A percentile compares a stretch with the other conserved stretches of the same genome.
Conservation (phyloP, 2,113 vertebrate genomes). For the Gallinago paraguaiae region DNA sequence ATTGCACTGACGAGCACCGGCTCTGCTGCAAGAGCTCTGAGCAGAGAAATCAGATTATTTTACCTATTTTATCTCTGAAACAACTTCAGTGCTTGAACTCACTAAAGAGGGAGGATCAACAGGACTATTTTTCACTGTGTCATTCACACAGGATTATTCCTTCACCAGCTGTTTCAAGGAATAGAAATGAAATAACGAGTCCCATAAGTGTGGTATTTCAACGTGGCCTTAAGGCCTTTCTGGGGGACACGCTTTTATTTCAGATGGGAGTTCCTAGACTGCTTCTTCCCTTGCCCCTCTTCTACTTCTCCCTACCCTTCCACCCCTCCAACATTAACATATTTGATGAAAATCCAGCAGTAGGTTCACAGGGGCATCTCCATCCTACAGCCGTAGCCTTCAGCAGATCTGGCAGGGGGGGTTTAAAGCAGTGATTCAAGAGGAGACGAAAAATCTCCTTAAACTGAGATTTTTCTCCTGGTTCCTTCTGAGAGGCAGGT, state of each 20-base stretch:
- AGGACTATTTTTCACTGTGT: not conserved
- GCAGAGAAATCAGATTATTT: not conserved
- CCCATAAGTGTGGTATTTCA: not conserved
- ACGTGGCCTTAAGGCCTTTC: not conserved
- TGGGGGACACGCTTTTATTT: not conserved
- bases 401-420: not conserved
- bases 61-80: not conserved
- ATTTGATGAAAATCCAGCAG: not conserved
- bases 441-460: not conserved
- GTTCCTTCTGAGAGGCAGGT: not conserved
- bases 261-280: not conserved
- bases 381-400: not conserved
- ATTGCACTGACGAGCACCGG: not conserved
- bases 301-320: not conserved
- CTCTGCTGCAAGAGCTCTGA: not conserved
- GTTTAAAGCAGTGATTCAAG: not conserved
- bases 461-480: not conserved
- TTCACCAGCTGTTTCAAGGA: not conserved
- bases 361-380: not conserved
- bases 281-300: not conserved
- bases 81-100: not conserved
- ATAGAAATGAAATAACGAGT: not conserved
- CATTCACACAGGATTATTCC: not conserved
- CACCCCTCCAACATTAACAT: fast-evolving
- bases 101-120: not conserved